A percentile compares a stretch with the other conserved stretches of the same genome.
phyloP scores from a whole-genome alignment of 2,113 vertebrate genomes.

The Diglossa brunneiventris region DNA sequence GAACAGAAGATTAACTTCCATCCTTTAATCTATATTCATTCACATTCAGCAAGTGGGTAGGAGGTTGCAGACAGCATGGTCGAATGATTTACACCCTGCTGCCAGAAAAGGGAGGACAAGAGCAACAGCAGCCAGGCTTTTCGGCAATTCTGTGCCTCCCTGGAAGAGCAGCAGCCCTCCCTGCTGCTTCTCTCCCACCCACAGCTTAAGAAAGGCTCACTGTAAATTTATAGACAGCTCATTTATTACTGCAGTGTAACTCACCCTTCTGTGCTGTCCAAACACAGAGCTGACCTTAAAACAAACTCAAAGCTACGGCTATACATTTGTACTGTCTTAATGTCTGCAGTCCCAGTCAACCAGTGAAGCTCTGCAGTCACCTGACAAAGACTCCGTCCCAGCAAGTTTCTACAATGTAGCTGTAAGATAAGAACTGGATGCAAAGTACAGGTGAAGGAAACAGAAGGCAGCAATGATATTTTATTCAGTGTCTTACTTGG shows the following conservation, averaged over 20 bases:
- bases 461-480: not conserved
- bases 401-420: not conserved
- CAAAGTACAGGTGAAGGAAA: not conserved
- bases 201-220: constrained; percentile 7
- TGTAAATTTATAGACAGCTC: not conserved
- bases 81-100: constrained; percentile 1
- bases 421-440: not conserved
- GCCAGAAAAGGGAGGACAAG: constrained; percentile 14
- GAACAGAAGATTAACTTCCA: constrained; percentile 58
- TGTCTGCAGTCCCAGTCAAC: not conserved
- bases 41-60: not conserved
- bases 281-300: not conserved
- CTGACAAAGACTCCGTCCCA: not conserved
- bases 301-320: not conserved
- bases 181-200: not conserved
- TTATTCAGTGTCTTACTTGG: not conserved
- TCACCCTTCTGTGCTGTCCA: not conserved
- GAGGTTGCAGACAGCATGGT: not conserved
- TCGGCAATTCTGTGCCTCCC: not conserved
- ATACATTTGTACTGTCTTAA: not conserved
- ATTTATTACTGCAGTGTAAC: not conserved
- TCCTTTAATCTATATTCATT: not conserved
- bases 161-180: not conserved
- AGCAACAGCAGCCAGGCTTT: not conserved
- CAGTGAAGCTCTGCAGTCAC: not conserved